Conservation (phyloP, 2,888 invertebrate genomes). For the Cosmia pyralina region DNA sequence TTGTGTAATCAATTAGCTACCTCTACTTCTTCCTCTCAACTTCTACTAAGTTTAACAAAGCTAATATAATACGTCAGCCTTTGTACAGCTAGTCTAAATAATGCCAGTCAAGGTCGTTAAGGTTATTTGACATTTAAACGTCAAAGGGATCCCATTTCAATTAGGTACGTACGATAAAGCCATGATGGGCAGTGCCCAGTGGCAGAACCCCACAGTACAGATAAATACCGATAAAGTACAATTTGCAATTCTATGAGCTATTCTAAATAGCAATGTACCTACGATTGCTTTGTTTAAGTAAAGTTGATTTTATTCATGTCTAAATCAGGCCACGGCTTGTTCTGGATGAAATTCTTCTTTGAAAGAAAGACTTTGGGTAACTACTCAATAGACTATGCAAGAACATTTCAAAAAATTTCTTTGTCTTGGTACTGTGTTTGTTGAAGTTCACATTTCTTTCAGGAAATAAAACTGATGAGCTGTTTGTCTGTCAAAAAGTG, state of each 20-base stretch:
- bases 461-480: not conserved
- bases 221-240: not conserved
- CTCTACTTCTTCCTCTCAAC: not conserved
- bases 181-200: not conserved
- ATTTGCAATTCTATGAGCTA: constrained; percentile 8
- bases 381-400: not conserved
- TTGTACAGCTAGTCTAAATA: constrained; percentile 6
- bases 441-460: not conserved
- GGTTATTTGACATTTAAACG: constrained; percentile 11
- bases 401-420: not conserved
- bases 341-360: not conserved
- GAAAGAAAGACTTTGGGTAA: not conserved
- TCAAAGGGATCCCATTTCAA: constrained; percentile 17
- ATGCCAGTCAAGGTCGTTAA: not conserved
- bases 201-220: too few species aligned
- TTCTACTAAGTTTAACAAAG: not conserved
- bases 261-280: not conserved
- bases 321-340: not conserved
- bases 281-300: not conserved
- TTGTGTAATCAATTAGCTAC: not conserved
- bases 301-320: constrained; percentile 10
- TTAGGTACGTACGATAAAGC: not conserved
- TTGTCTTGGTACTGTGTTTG: not conserved
- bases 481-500: not conserved
- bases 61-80: not conserved